Evolutionary conservation across 2,888 invertebrate genomes (phyloP).

Genomic region (Trichopria drosophilae): DNA sequence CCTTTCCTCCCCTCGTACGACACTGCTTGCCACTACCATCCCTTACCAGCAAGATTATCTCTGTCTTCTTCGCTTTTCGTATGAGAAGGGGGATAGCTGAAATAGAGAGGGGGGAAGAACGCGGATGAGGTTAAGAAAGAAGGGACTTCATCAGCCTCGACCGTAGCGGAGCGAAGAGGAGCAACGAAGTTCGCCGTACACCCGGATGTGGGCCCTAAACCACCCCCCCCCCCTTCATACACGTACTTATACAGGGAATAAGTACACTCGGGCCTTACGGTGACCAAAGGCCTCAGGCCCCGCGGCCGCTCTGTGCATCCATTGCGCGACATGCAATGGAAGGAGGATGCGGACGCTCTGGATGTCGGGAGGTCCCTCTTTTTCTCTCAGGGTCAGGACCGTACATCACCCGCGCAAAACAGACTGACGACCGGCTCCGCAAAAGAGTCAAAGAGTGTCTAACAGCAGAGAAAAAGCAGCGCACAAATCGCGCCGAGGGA

Average conservation of each 20-base stretch:
- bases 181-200: constrained; percentile 37
- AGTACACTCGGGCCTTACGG: too few species aligned
- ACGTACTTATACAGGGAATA: too few species aligned
- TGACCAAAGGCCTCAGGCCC: constrained; percentile 27
- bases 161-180: constrained; percentile 25
- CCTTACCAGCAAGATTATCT: too few species aligned
- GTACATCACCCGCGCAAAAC: constrained; percentile 51
- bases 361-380: constrained; percentile 40
- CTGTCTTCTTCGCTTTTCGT: too few species aligned
- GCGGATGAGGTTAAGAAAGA: constrained; percentile 18
- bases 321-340: too few species aligned
- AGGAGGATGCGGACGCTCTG: too few species aligned
- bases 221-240: constrained; percentile 43
- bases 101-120: constrained; percentile 17
- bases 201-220: constrained; percentile 51
- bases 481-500: too few species aligned
- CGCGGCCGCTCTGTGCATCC: too few species aligned
- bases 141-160: constrained; percentile 18
- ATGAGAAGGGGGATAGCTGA: constrained; percentile 17
- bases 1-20: too few species aligned
- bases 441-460: too few species aligned
- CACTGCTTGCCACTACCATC: too few species aligned
- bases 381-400: constrained; percentile 55
- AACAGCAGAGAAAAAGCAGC: too few species aligned
- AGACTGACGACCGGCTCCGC: constrained; percentile 52